Conservation (phyloP, 2,888 invertebrate genomes). For the Leucozona laternaria region DNA sequence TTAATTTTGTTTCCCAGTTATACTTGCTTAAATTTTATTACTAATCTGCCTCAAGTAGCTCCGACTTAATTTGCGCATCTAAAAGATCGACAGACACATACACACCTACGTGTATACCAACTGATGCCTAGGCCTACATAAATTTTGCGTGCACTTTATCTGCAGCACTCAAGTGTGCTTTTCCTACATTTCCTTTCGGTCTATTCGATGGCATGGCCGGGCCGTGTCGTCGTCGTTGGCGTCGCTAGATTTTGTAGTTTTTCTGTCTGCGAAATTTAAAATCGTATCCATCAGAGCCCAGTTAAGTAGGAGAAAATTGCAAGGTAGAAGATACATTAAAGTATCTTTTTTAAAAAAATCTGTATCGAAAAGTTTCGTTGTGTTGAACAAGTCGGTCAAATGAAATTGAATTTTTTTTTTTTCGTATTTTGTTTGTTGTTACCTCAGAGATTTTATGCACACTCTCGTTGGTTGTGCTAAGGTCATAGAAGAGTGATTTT, state of each 20-base stretch:
- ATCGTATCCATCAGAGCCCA: conserved; percentile 54
- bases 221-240: neutral
- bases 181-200: conserved; percentile 21
- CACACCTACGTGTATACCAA: neutral
- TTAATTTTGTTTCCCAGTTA: neutral
- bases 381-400: conserved; percentile 72
- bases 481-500: conserved; percentile 74
- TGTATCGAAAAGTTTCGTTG: conserved; percentile 27
- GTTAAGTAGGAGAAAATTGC: conserved; percentile 60
- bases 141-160: conserved; percentile 14
- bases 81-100: neutral
- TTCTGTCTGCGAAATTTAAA: conserved; percentile 48
- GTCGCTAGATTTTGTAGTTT: neutral
- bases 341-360: conserved; percentile 6
- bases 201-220: neutral
- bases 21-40: conserved; percentile 13
- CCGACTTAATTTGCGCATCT: conserved; percentile 13
- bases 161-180: neutral
- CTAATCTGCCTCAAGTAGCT: conserved; percentile 21
- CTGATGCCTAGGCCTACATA: neutral
- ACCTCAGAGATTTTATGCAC: conserved; percentile 29
- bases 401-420: conserved; percentile 66
- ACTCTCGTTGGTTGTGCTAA: conserved; percentile 42
- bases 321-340: conserved; percentile 17
- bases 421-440: neutral